Evolutionary conservation across 2,888 invertebrate species (phyloP), one percentile per base, ranked within the genome.

Genomic region (Geophilus truncorum): DNA sequence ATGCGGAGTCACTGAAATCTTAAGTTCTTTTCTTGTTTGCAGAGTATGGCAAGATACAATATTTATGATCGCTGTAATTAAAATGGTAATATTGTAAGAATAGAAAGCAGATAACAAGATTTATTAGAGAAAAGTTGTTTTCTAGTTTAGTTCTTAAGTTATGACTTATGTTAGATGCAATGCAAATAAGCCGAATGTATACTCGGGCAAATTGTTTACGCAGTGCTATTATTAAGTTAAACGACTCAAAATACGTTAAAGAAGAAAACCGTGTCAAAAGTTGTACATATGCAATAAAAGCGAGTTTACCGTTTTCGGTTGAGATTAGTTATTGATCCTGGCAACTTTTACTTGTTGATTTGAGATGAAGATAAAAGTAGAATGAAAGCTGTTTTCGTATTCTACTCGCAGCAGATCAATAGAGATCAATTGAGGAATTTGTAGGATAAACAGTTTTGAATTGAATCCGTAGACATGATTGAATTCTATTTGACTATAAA

Each of bases 401-500:
- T 62, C 62, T 23, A 62, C 62, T 25, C 25, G 62, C 62, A 62
- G 12, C 23, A 62, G 62, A 23, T 62, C 62, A 62, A 62, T 62
- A 23, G 57, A 62, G 62, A 62, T 62, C 62, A 62, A 62, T 62
- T 62, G 62, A 62, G 23, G 62, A 62, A 62, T 62, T 62, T 62
- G 62, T 62, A 62, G 62, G 62, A 62, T 62, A 62, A 57, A 62
- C 62, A 62, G 62, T 62, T 62, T 18, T 62, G 62, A 62, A 62
- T 62, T 62, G 62, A 62, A 62, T 62, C 62, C 62, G 25, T 28
- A 62, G 62, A 62, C 62, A 62, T 62, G 62, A 62, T 62, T 62
- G 62, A 28, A 62, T 62, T 62, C 62, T 62, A 62, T 62, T 62
- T 62, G 62, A 62, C 62, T 62, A 62, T 62, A 62, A 62, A 62